Percentiles rank a stretch among this genome's conserved stretches.
These are phyloP conservation scores for Diarsia rubi DNA, from an alignment of 2,888 invertebrate species.

Conservation along the genomic window DNA sequence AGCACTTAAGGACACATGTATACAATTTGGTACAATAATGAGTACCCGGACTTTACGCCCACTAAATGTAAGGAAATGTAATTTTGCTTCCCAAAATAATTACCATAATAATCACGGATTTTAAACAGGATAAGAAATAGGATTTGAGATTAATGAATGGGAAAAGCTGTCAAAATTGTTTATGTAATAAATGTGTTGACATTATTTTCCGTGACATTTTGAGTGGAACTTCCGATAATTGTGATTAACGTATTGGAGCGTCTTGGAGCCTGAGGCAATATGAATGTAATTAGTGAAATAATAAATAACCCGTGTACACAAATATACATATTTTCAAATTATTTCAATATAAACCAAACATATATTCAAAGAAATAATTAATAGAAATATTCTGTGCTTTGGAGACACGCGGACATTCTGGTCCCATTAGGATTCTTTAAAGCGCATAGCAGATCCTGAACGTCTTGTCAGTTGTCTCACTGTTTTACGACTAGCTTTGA, in stretches of 20 bases:
- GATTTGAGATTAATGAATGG: slow-evolving; percentile 34
- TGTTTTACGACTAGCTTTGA: neutral
- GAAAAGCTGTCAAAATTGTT: slow-evolving; percentile 16
- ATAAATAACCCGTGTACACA: neutral
- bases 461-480: neutral
- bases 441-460: neutral
- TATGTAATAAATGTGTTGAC: slow-evolving; percentile 14
- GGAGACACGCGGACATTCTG: neutral
- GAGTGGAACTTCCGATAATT: slow-evolving; percentile 37
- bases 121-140: slow-evolving; percentile 61
- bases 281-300: slow-evolving; percentile 9
- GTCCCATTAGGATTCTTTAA: neutral
- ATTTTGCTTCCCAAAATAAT: slow-evolving; percentile 44
- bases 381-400: neutral
- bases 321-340: neutral
- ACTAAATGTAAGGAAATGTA: slow-evolving; percentile 33
- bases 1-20: slow-evolving; percentile 36
- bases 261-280: slow-evolving; percentile 30
- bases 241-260: slow-evolving; percentile 16
- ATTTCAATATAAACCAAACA: neutral
- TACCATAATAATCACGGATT: slow-evolving; percentile 46
- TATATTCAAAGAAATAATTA: neutral
- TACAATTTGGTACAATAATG: slow-evolving; percentile 49
- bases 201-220: slow-evolving; percentile 14
- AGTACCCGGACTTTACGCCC: slow-evolving; percentile 44